Evolutionary conservation across 2,888 invertebrate species (phyloP), one percentile per base, ranked within the genome.

Genomic region (Atethmia centrago): DNA sequence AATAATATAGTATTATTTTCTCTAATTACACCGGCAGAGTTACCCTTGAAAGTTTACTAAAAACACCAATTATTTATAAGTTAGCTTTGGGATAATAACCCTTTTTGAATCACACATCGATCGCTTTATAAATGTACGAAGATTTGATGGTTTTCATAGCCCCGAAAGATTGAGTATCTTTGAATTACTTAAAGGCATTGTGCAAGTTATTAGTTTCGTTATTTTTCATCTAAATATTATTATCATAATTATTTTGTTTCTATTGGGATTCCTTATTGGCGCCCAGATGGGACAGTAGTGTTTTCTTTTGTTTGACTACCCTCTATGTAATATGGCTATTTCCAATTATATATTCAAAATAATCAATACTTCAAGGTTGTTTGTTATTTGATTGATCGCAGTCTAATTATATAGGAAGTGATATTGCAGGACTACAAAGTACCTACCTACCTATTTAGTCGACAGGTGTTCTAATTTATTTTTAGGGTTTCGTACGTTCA

Each of bases 31-130:
- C 62, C 47, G 14, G 36, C 49, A 45, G 25, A 61, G 56, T 63
- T 80, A 69, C 40, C 70, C 71, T 80, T 80, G 76, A 74, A 83
- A 84, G 36, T 80, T 63, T 56, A 72, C 62, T n/a, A 45, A 74
- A 80, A 80, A 71, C 68, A 79, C 53, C 81, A 84, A 83, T 83
- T 83, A 83, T 83, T 80, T 81, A 64, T 66, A 70, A 70, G 53
- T 84, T 84, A 80, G 77, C 67, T 61, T 62, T 25, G 12, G 21
- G 63, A n/a, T 72, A 80, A 72, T 73, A 64, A 67, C 25, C n/a
- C 36, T 25, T 45, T 70, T 67, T 53, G 58, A 71, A 55, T 58
- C 36, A 16, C 12, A 36, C 68, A 65, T 74, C 59, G 45, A 79
- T 68, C 47, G 58, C 21, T 80, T 83, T 70, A 55, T 69, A 79